Evolutionary conservation across 2,888 invertebrate species (phyloP).

Genomic region (Papilio demoleus): DNA sequence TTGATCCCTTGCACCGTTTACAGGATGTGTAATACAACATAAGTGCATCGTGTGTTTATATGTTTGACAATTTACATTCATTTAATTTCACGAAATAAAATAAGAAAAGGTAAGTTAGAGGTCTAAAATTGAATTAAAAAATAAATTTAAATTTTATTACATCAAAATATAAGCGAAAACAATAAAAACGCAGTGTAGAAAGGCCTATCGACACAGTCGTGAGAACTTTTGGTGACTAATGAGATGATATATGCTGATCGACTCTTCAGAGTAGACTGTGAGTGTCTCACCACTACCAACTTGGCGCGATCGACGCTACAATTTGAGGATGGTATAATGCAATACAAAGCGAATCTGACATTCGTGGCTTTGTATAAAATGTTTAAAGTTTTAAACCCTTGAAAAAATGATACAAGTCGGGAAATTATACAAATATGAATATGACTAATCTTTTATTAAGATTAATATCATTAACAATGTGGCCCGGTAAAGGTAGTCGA

Average conservation of each 20-base stretch:
- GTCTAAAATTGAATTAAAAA: too few species aligned
- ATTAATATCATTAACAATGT: not conserved
- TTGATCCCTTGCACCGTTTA: too few species aligned
- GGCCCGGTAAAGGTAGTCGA: not conserved
- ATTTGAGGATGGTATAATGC: conserved; percentile 40
- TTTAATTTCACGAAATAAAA: too few species aligned
- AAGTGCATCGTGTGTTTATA: too few species aligned
- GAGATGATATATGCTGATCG: not conserved
- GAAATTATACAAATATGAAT: not conserved
- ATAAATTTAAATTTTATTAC: too few species aligned
- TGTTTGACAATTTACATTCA: too few species aligned
- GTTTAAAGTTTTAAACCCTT: not conserved
- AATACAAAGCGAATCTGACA: conserved; percentile 8
- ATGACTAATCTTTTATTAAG: not conserved
- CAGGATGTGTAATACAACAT: too few species aligned
- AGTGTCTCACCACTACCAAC: not conserved
- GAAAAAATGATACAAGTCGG: not conserved
- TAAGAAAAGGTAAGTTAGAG: too few species aligned
- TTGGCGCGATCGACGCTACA: conserved; percentile 26
- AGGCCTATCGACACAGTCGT: not conserved
- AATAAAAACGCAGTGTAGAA: not conserved
- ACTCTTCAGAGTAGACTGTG: not conserved
- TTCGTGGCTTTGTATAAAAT: not conserved
- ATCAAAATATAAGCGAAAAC: not conserved
- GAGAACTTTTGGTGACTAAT: not conserved